These are phyloP conservation scores for Beris morrisii DNA, from an alignment of 2,888 invertebrate genomes.

Conservation along the genomic window DNA sequence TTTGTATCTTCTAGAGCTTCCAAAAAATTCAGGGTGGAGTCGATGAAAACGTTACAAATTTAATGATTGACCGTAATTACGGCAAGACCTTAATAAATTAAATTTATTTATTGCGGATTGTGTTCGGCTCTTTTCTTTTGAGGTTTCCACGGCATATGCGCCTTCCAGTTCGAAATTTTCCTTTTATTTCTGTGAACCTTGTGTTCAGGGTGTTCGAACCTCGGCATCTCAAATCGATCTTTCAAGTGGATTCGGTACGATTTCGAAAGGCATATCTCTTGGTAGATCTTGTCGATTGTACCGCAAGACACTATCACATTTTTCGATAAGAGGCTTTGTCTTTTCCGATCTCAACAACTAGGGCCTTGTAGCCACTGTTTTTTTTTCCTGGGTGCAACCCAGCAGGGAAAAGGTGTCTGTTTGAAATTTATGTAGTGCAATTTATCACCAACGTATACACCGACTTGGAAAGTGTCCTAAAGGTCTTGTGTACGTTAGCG, in stretches of 20 bases:
- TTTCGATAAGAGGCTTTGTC: slow-evolving; percentile 22
- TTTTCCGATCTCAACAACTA: slow-evolving; percentile 10
- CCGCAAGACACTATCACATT: slow-evolving; percentile 18
- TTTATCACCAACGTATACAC: slow-evolving; percentile 25
- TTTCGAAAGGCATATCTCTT: slow-evolving; percentile 17
- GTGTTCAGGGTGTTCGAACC: too few relatives aligned
- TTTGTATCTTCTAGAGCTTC: not conserved
- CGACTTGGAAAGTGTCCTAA: not conserved
- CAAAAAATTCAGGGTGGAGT: slow-evolving; percentile 19
- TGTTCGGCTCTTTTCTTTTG: slow-evolving; percentile 25
- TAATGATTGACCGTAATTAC: slow-evolving; percentile 37
- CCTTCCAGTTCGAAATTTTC: not conserved
- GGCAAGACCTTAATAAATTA: slow-evolving; percentile 34
- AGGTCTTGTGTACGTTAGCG: too few relatives aligned
- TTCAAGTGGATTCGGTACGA: slow-evolving; percentile 22
- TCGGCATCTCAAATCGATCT: slow-evolving; percentile 2
- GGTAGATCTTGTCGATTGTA: slow-evolving; percentile 13
- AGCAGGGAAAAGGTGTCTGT: slow-evolving; percentile 18
- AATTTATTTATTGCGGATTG: slow-evolving; percentile 25
- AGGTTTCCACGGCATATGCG: slow-evolving; percentile 5
- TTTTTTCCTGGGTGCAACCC: slow-evolving; percentile 14
- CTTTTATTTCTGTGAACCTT: too few relatives aligned
- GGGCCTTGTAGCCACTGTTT: slow-evolving; percentile 18
- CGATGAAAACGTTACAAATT: slow-evolving; percentile 40
- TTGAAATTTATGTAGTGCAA: slow-evolving; percentile 26